phyloP scores from a whole-genome alignment of 2,113 vertebrate genomes.

The Channa maculata region DNA sequence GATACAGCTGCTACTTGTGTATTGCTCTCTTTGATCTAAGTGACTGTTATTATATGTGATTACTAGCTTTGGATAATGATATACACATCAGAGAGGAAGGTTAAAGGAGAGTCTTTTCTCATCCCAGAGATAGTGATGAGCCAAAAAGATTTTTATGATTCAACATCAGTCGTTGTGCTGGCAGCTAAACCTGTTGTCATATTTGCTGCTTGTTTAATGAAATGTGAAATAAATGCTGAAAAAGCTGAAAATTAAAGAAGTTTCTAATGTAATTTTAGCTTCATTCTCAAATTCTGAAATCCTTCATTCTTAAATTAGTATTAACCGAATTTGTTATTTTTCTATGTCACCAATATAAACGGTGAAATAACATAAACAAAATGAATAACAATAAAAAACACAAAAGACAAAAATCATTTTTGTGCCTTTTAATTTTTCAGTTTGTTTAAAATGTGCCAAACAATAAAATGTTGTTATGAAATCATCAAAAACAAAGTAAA shows the following conservation, averaged over 20 bases:
- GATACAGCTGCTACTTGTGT: slow-evolving; percentile 8
- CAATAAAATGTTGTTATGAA: neutral
- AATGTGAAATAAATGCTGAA: neutral
- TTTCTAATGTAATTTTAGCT: neutral
- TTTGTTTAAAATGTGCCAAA: slow-evolving; percentile 45
- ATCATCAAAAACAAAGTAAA: neutral
- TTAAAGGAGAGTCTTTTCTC: neutral
- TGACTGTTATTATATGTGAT: slow-evolving; percentile 5
- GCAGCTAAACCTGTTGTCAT: slow-evolving; percentile 3
- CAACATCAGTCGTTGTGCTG: slow-evolving; percentile 2
- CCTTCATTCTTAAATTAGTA: neutral
- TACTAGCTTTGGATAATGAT: slow-evolving; percentile 25
- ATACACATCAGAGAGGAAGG: slow-evolving; percentile 1
- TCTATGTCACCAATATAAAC: no score
- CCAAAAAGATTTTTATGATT: slow-evolving; percentile 18
- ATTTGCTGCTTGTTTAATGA: neutral
- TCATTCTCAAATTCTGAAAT: neutral
- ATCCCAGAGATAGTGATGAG: neutral
- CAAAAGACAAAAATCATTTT: slow-evolving; percentile 14
- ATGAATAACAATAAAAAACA: neutral
- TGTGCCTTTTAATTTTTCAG: slow-evolving; percentile 39
- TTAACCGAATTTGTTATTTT: no score
- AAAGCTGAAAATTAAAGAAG: neutral
- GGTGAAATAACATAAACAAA: no score
- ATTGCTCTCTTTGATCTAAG: slow-evolving; percentile 3